Base-by-base conservation (phyloP, 2,797 vertebrate genomes). In the Nasua narica region DNA sequence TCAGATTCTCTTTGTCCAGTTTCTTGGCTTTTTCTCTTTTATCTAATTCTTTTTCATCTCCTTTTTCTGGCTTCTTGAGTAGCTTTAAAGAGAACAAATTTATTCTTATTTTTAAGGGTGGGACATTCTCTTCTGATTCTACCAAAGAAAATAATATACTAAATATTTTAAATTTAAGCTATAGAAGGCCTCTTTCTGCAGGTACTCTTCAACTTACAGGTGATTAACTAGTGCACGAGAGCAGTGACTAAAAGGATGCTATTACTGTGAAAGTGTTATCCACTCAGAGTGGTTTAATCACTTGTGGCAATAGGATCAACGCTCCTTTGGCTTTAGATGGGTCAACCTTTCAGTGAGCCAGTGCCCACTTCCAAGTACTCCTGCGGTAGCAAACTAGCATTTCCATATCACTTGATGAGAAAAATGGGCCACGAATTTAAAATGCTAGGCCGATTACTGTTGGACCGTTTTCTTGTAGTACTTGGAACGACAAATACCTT, bases 21-120 rank as follows among this genome's bases (percentile, higher is more conserved):
- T 99, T 99, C 98, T 99, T 99, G 95, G 96, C 83, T 98, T 99
- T 99, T 91, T 99, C 99, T 98, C 99, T 99, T 96, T 99, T 99
- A 97, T 99, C 99, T 90, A 98, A 96, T 95, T 99, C 99, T 90
- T 97, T 99, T 95, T 99, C 99, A 74, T 99, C 99, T 81, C 98
- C 96, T 98, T 99, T 99, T 96, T 99, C 99, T 97, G 99, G 99
- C 98, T 99, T 99, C 98, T 99, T 99, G 98, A 99, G 99, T 87
- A 99, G 99, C 99, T 99, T 97, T 97, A 98, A 97, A 98, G 87
- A 96, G 96, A 98, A 98, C 96, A 98, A 93, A 94, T 97, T 98
- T 98, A 97, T 85, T 97, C 96, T 95, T 78, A 95, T 94, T 97
- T 96, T 94, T 74, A 95, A 92, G 15, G 52, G n/a, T 85, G 13